Evolutionary conservation across 2,797 vertebrate species (phyloP).

Genomic region (Ceryle rudis): DNA sequence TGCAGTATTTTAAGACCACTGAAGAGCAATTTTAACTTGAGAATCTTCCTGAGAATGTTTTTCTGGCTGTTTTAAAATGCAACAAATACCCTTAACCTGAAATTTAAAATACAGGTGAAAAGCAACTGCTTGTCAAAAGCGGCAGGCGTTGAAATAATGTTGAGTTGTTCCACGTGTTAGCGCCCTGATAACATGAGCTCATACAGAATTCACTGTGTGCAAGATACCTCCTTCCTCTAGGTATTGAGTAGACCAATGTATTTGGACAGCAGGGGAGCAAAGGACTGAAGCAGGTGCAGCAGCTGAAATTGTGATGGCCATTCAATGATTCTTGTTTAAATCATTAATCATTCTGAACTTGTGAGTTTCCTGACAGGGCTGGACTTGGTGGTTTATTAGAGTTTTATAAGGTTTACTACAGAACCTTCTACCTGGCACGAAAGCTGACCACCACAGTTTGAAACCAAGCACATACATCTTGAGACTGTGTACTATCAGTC

Average conservation of each 20-base stretch:
- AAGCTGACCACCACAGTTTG: not conserved
- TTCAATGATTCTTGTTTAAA: not conserved
- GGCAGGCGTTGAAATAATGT: constrained; percentile 17
- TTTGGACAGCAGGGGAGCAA: constrained; percentile 35
- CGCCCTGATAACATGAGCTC: constrained; percentile 45
- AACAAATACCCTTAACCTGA: not conserved
- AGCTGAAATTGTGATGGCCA: constrained; percentile 11
- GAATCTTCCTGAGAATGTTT: not conserved
- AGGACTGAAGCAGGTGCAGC: constrained; percentile 41
- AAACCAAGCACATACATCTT: not conserved
- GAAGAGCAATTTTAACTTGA: not conserved
- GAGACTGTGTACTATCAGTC: not conserved
- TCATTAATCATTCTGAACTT: not conserved
- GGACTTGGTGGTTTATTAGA: not conserved
- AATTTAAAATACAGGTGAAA: not conserved
- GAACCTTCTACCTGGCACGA: not conserved
- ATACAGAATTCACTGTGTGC: not conserved
- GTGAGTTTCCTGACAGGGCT: not conserved
- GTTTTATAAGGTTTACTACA: not conserved
- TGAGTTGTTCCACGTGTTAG: constrained; percentile 52
- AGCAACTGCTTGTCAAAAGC: constrained; percentile 22
- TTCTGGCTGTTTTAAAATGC: not conserved
- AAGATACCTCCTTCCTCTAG: not conserved
- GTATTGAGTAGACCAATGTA: not conserved
- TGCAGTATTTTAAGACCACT: not conserved